Percentiles rank a stretch among this genome's conserved stretches.
Evolutionary conservation across 2,888 invertebrate species (phyloP).

Genomic region (Hirtodrosophila histrioides): DNA sequence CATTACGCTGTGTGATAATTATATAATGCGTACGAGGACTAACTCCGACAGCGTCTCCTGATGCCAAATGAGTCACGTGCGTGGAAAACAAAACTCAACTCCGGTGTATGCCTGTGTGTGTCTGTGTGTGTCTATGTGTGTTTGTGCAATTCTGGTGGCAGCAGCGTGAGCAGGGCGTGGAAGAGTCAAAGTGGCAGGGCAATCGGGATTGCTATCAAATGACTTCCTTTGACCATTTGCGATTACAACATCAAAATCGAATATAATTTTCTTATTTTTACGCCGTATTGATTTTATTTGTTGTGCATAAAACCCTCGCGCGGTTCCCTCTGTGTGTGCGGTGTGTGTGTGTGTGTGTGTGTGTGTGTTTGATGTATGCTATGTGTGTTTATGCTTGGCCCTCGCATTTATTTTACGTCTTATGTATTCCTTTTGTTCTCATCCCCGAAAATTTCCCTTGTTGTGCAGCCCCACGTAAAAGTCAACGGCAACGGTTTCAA

Average conservation of each 20-base stretch:
- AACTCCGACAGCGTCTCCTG: constrained; percentile 22
- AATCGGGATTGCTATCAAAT: constrained; percentile 35
- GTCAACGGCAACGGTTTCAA: constrained; percentile 52
- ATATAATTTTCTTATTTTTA: constrained; percentile 64
- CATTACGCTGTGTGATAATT: constrained; percentile 48
- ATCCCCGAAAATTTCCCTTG: constrained; percentile 32
- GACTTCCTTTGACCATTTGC: constrained; percentile 55
- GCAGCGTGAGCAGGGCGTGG: constrained; percentile 22
- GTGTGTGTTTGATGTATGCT: constrained; percentile 9
- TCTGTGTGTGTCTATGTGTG: constrained; percentile 15
- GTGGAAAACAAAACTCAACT: constrained; percentile 26
- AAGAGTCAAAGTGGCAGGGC: constrained; percentile 35
- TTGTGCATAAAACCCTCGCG: constrained; percentile 52
- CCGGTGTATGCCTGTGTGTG: constrained; percentile 3
- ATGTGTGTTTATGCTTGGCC: constrained; percentile 44
- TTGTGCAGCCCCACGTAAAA: constrained; percentile 48
- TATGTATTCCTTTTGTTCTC: constrained; percentile 38
- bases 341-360: constrained; percentile 14
- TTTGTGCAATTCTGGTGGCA: constrained; percentile 1
- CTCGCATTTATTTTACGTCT: constrained; percentile 58
- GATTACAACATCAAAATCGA: constrained; percentile 67
- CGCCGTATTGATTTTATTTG: constrained; percentile 70
- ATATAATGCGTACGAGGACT: constrained; percentile 56
- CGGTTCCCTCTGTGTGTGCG: not conserved
- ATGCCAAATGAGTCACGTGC: constrained; percentile 65